Conservation (phyloP, 2,888 invertebrate genomes). For the Octonoba sinensis region DNA sequence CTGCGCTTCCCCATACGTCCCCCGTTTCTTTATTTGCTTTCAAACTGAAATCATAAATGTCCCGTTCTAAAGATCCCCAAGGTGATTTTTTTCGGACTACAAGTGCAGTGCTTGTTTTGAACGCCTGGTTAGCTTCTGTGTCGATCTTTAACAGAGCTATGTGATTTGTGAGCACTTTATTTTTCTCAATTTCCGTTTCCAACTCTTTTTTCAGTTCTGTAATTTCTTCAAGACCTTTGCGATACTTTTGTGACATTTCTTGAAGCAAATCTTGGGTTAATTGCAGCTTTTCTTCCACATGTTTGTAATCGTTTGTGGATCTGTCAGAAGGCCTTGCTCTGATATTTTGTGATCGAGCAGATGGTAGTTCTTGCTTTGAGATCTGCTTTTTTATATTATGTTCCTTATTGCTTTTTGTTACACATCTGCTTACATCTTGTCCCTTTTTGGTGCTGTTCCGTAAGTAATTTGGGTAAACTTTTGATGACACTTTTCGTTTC, state of each 20-base stretch:
- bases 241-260: background rate
- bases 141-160: background rate
- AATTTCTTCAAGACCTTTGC: background rate
- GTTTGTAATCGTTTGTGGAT: background rate
- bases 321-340: background rate
- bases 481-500: background rate
- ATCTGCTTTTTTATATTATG: background rate
- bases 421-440: background rate
- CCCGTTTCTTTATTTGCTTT: no score
- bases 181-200: background rate
- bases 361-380: background rate
- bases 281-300: background rate
- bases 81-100: no score
- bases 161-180: background rate
- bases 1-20: no score
- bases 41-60: no score
- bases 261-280: background rate
- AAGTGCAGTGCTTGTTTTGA: no score
- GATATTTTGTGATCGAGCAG: background rate
- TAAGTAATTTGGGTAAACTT: conserved; percentile 16
- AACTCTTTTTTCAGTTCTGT: background rate
- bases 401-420: background rate
- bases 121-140: no score
- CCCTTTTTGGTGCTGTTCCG: conserved; percentile 3
- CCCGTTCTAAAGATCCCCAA: no score